Conservation (phyloP, 2,113 vertebrate genomes). For the Lucifuga dentata region DNA sequence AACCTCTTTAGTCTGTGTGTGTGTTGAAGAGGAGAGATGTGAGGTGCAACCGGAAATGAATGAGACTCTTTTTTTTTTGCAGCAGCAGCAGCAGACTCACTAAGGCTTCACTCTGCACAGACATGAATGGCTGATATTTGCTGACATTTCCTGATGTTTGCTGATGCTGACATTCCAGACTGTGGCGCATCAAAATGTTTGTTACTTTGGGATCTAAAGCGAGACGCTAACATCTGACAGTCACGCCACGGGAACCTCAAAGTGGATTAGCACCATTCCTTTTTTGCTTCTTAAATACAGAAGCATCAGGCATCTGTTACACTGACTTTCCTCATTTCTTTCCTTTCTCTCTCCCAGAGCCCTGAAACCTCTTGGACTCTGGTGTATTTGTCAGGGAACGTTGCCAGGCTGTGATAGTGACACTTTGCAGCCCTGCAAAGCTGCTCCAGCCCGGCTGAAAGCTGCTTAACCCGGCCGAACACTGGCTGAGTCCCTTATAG, state of each 20-base stretch:
- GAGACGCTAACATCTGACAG: too few relatives aligned
- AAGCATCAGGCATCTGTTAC: too few relatives aligned
- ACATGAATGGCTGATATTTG: constrained; percentile 27
- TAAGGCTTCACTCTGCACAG: constrained; percentile 18
- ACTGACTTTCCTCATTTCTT: too few relatives aligned
- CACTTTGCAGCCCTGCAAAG: constrained; percentile 55
- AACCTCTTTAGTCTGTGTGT: constrained; percentile 26
- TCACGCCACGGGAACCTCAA: too few relatives aligned
- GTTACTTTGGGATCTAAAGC: too few relatives aligned
- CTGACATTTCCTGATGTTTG: constrained; percentile 43
- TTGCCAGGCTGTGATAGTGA: constrained; percentile 60
- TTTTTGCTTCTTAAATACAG: too few relatives aligned
- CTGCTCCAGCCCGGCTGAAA: constrained; percentile 58
- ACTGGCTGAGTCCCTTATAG: constrained; percentile 71
- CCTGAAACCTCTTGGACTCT: constrained; percentile 38
- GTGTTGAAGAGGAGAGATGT: constrained; percentile 34
- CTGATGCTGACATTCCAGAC: constrained; percentile 22
- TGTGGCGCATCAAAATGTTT: background rate
- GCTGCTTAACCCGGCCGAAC: constrained; percentile 74
- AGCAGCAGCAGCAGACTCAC: too few relatives aligned
- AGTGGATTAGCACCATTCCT: too few relatives aligned
- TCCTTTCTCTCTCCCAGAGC: too few relatives aligned
- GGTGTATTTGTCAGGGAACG: constrained; percentile 14
- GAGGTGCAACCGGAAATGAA: constrained; percentile 37
- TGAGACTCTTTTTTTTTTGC: constrained; percentile 10